These are phyloP conservation scores for Tillus elongatus DNA, from an alignment of 2,888 invertebrate genomes.

Conservation along the genomic window DNA sequence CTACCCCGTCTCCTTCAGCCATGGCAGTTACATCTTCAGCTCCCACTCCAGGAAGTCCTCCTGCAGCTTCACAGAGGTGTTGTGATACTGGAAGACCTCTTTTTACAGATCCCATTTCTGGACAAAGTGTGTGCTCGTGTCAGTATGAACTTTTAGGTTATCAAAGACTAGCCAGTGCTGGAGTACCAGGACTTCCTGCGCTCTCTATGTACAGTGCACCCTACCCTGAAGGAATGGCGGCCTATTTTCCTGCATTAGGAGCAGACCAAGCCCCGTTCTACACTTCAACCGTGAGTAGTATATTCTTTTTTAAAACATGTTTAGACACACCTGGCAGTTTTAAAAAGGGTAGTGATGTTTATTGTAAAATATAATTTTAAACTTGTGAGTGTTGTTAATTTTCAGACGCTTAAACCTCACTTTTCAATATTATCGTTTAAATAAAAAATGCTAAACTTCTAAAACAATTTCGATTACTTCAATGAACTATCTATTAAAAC, in stretches of 20 bases:
- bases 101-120: slow-evolving; percentile 82
- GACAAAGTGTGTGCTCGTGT: slow-evolving; percentile 83
- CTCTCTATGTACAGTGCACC: slow-evolving; percentile 74
- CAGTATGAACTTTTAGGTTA: slow-evolving; percentile 83
- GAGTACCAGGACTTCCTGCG: slow-evolving; percentile 59
- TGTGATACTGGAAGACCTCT: slow-evolving; percentile 88
- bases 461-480: too few relatives aligned
- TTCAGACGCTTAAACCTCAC: too few relatives aligned
- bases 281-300: slow-evolving; percentile 67
- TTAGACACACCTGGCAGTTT: too few relatives aligned
- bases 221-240: slow-evolving; percentile 76
- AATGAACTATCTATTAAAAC: too few relatives aligned
- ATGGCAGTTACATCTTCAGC: slow-evolving; percentile 42
- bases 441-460: too few relatives aligned
- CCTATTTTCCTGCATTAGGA: slow-evolving; percentile 75
- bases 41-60: slow-evolving; percentile 45
- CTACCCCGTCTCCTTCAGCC: slow-evolving; percentile 46
- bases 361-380: too few relatives aligned
- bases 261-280: slow-evolving; percentile 82
- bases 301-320: too few relatives aligned
- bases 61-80: slow-evolving; percentile 53
- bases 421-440: too few relatives aligned
- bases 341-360: too few relatives aligned
- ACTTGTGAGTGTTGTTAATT: too few relatives aligned
- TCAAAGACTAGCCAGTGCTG: slow-evolving; percentile 62